Base-by-base conservation (phyloP, 2,113 vertebrate genomes). In the Eptesicus fuscus region DNA sequence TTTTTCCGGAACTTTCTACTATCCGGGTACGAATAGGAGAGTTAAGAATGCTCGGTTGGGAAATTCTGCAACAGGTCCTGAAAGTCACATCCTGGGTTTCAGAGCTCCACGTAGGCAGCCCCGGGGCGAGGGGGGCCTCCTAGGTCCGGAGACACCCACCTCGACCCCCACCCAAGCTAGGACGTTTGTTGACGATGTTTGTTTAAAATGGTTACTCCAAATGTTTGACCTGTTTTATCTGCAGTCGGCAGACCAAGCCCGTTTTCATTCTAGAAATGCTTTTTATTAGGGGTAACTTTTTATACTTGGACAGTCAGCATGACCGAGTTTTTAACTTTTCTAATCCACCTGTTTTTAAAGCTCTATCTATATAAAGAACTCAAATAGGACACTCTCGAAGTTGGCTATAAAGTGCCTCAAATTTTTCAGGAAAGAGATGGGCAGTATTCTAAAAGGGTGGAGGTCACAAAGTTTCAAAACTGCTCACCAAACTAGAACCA, bases 41-140 rank as follows among this genome's bases (percentile, higher is more conserved):
- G 37, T 63, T 63, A 53, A 40, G 67, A 94, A 74, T 44, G 42
- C 17, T 44, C 67, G 76, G 22, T 84, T 80, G 53, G 53, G 69
- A 93, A 93, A 85, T 92, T 91, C 61, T 69, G 94, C 88, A 84
- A 92, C 96, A 88, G 80, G 95, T 97, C 67, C 40, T 84, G 53
- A 18, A 93, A 93, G 47, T 87, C 95, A n/a, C 3, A 23, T 65
- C 65, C 56, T 74, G 61, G 32, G 42, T 47, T 91, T 56, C 74
- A 44, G 9, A 76, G 70, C 73, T 95, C 93, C 95, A 94, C 92
- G 79, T 86, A 83, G 97, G 89, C 95, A 87, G 37, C 59, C 17
- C 61, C 37, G 0, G 4, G 51, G 67, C 10, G 10, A 17, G 44
- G 37, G 12, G 30, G 40, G 13, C 8, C 59, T 69, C 71, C 22